These are phyloP conservation scores for Acleris literana DNA, from an alignment of 2,888 invertebrate genomes.

Conservation along the genomic window DNA sequence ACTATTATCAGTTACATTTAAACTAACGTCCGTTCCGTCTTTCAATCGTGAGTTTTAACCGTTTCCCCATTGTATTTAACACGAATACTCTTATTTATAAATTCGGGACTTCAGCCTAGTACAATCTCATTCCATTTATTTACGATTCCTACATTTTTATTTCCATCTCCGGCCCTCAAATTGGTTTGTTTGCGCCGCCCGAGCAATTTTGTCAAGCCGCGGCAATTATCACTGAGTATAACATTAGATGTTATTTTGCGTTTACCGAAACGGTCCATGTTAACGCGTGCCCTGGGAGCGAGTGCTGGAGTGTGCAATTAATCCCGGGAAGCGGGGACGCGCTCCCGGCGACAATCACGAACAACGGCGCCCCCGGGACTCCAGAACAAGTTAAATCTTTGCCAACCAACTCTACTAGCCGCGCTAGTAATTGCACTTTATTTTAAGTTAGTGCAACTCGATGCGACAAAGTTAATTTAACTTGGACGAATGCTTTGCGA, in stretches of 20 bases:
- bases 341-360: conserved; percentile 77
- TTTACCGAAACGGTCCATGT: conserved; percentile 64
- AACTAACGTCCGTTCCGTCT: too few species aligned
- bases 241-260: conserved; percentile 77
- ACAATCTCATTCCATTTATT: conserved; percentile 4
- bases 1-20: too few species aligned
- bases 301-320: conserved; percentile 75
- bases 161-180: conserved; percentile 14
- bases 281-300: conserved; percentile 76
- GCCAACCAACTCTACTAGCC: conserved; percentile 61
- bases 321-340: conserved; percentile 53
- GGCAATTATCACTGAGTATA: conserved; percentile 70
- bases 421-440: conserved; percentile 44
- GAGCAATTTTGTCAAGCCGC: conserved; percentile 43
- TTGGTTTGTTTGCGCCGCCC: conserved; percentile 27
- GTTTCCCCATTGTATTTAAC: too few species aligned
- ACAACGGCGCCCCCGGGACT: conserved; percentile 75
- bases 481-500: conserved; percentile 24
- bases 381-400: conserved; percentile 76
- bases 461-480: conserved; percentile 34
- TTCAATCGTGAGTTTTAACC: too few species aligned
- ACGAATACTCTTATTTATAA: too few species aligned
- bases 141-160: conserved; percentile 10
- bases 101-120: background rate
- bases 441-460: conserved; percentile 44